These are phyloP conservation scores for Peromyscus nudipes DNA, from an alignment of 2,797 vertebrate genomes.

Conservation along the genomic window DNA sequence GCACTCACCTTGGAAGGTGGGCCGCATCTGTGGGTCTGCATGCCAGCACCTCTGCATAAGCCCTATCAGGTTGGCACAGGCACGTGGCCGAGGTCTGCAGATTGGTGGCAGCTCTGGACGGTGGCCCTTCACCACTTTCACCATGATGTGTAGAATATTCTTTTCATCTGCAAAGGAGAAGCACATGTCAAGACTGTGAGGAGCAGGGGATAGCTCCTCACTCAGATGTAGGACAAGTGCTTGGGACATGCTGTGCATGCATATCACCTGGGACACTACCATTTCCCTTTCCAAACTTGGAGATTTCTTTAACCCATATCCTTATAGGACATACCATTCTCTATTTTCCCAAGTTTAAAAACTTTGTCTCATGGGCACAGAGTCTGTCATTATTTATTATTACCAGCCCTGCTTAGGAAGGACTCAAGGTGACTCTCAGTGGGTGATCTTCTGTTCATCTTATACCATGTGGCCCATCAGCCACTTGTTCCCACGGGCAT, in stretches of 20 bases:
- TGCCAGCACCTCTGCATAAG: conserved; percentile 98
- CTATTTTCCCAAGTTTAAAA: neutral
- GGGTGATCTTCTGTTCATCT: neutral
- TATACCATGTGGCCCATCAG: rapidly evolving
- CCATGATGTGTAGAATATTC: conserved; percentile 99
- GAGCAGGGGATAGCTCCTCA: neutral
- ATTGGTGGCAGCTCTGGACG: conserved; percentile 94
- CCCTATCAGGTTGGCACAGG: conserved; percentile 93
- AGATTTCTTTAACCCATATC: neutral
- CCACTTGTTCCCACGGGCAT: neutral
- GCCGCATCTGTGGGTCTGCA: conserved; percentile 92
- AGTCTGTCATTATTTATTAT: neutral
- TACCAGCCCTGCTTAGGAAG: neutral
- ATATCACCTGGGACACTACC: rapidly evolving
- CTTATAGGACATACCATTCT: neutral
- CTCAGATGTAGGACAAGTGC: neutral
- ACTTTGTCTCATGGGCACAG: neutral
- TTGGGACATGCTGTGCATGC: neutral
- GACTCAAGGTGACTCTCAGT: too few relatives aligned
- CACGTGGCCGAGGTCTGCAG: conserved; percentile 93
- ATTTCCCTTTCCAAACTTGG: neutral
- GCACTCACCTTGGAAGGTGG: conserved; percentile 95
- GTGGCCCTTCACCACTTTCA: conserved; percentile 97
- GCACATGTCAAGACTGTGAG: neutral
- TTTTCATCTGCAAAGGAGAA: conserved; percentile 93